Evolutionary conservation across 64 coral and sea anemone genomes (phyloP).

Genomic region (Catalaphyllia jardinei): DNA sequence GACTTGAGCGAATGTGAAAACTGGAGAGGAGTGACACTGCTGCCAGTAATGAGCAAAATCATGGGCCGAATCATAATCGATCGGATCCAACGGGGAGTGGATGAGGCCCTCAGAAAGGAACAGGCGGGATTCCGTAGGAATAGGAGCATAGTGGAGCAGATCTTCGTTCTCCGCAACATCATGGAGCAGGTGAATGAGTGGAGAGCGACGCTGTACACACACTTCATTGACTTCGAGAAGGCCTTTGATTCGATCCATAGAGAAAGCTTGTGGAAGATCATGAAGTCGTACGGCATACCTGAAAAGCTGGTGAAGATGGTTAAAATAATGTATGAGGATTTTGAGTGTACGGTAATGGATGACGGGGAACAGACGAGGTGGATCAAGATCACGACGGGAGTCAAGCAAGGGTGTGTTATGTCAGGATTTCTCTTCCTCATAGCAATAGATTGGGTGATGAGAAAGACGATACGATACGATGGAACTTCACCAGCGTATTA

Average conservation of each 20-base stretch:
- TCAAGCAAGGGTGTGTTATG: conserved; percentile 27
- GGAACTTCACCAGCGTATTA: conserved; percentile 31
- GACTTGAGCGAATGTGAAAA: neutral
- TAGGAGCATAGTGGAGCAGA: conserved; percentile 5
- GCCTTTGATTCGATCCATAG: neutral
- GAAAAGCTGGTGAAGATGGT: neutral
- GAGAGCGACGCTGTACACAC: neutral
- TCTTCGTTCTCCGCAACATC: neutral
- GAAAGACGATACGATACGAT: conserved; percentile 31
- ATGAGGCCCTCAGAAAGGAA: neutral
- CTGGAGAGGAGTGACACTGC: neutral
- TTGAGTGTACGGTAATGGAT: conserved; percentile 23
- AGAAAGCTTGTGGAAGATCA: neutral
- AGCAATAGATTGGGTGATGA: conserved; percentile 50
- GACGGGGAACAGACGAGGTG: neutral
- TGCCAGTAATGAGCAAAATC: neutral
- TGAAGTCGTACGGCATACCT: conserved; percentile 8
- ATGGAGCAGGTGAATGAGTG: conserved; percentile 3
- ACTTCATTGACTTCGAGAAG: conserved; percentile 26
- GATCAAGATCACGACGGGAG: conserved; percentile 14
- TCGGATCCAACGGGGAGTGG: neutral
- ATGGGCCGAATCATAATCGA: neutral
- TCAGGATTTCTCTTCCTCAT: conserved; percentile 49
- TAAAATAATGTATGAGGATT: neutral
- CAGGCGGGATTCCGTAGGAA: neutral